Percentiles rank a stretch among this genome's conserved stretches.
phyloP scores from a whole-genome alignment of 2,888 invertebrate genomes.

The Euproctis similis region DNA sequence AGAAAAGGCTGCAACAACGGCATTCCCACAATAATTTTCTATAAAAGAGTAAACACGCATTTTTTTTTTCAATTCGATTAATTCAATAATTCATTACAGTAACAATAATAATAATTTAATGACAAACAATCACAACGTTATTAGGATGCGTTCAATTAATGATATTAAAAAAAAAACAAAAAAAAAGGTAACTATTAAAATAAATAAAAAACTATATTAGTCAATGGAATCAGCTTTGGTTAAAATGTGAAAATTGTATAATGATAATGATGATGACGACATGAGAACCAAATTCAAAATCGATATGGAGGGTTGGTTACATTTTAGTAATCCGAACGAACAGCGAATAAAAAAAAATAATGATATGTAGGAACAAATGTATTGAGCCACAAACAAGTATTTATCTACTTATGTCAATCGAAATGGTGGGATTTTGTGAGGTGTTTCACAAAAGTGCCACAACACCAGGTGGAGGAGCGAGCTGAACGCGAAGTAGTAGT shows the following conservation, averaged over 20 bases:
- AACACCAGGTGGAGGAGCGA: constrained; percentile 84
- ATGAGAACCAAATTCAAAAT: no score
- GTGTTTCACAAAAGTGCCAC: constrained; percentile 86
- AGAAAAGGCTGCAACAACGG: constrained; percentile 30
- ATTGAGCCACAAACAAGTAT: constrained; percentile 25
- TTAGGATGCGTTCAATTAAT: constrained; percentile 26
- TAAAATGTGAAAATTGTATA: constrained; percentile 22
- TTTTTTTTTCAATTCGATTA: no score
- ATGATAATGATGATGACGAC: no score
- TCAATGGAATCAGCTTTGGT: constrained; percentile 46
- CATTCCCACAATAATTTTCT: constrained; percentile 30
- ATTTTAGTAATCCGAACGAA: constrained; percentile 21
- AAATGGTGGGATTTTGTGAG: constrained; percentile 85
- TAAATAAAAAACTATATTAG: no score
- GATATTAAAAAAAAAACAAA: constrained; percentile 22
- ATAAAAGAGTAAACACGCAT: constrained; percentile 19
- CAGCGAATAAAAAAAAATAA: constrained; percentile 14
- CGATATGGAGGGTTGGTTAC: constrained; percentile 2
- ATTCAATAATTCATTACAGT: no score
- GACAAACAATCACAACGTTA: no score
- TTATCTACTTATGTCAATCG: constrained; percentile 72
- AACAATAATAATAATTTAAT: no score
- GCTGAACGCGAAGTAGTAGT: constrained; percentile 56
- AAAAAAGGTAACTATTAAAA: no score
- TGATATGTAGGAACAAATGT: constrained; percentile 30